Base-by-base conservation (phyloP, 2,888 invertebrate species). In the Cylloceria caligata region DNA sequence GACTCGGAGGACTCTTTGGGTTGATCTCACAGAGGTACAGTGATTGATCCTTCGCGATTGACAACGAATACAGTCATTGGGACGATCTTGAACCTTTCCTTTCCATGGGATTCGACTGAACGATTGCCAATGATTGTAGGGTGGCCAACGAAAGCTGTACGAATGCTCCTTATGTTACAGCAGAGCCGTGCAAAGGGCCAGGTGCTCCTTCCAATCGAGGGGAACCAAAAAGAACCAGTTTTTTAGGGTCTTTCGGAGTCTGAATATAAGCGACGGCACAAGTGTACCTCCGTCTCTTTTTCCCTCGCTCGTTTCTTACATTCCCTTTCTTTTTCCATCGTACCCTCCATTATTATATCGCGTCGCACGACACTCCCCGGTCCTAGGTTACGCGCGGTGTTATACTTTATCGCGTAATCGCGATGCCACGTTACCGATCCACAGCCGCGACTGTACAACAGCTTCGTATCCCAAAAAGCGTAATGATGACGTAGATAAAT, bases 161-260 rank as follows among this genome's bases (percentile, higher is more conserved):
- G 24, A 1, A 21, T 49, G 7, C 16, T 36, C 9, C 36, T 60
- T 60, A 60, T 16, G 34, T 34, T 42, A 47, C 42, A 62, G 72
- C 45, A 62, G 64, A 82, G 78, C 77, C 84, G 84, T 83, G 86
- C 86, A 87, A 84, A 88, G 84, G 87, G 88, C 91, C 91, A 91
- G 91, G 91, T 91, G 91, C 88, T 87, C 86, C 86, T 86, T 87
- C 81, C 86, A 71, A 68, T 84, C 85, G 71, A 86, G 88, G 88
- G 89, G 86, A 88, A 86, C 52, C 79, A 86, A 87, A 88, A 88
- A 89, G 88, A 89, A 86, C 86, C 85, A 86, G 86, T 86, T 85
- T 85, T n/a, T 83, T 84, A 81, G 84, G 79, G 79, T 69, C 80
- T 60, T 80, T 78, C 80, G 65, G 77, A 74, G 71, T 68, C 79